A percentile compares a stretch with the other conserved stretches of the same genome.
Evolutionary conservation across 2,113 vertebrate genomes (phyloP).

Genomic region (Eubucco bourcierii): DNA sequence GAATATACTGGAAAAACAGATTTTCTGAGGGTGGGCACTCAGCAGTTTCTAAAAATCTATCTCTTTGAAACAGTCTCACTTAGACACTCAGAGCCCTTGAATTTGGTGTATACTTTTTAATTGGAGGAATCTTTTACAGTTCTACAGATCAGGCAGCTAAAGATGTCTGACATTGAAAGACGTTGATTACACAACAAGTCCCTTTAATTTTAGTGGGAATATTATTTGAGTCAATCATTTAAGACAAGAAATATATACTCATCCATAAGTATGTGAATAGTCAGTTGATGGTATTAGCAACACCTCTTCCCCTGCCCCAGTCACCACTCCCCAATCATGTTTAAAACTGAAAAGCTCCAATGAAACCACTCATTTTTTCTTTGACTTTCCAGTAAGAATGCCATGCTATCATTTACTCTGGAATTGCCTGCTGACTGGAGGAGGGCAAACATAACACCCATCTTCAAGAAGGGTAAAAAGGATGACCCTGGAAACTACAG

Average conservation of each 20-base stretch:
- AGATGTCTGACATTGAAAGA: neutral
- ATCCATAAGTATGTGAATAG: neutral
- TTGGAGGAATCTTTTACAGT: neutral
- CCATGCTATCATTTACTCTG: neutral
- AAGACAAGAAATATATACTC: neutral
- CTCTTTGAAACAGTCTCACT: neutral
- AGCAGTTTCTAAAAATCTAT: neutral
- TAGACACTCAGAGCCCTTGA: neutral
- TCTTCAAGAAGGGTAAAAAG: no score
- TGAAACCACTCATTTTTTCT: neutral
- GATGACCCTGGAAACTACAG: no score
- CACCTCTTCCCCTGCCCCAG: rapidly evolving
- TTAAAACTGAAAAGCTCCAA: rapidly evolving
- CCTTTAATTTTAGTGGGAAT: neutral
- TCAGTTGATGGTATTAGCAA: neutral
- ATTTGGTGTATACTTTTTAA: neutral
- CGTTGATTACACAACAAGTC: neutral
- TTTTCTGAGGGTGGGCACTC: conserved; percentile 47
- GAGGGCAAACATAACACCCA: no score
- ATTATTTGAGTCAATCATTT: neutral
- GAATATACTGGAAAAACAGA: conserved; percentile 44
- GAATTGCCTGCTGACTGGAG: no score
- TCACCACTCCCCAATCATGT: no score
- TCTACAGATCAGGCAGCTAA: neutral
- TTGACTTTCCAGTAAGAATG: neutral